These are phyloP conservation scores for Ornithoptera alexandrae DNA, from an alignment of 2,888 invertebrate species.

Conservation along the genomic window DNA sequence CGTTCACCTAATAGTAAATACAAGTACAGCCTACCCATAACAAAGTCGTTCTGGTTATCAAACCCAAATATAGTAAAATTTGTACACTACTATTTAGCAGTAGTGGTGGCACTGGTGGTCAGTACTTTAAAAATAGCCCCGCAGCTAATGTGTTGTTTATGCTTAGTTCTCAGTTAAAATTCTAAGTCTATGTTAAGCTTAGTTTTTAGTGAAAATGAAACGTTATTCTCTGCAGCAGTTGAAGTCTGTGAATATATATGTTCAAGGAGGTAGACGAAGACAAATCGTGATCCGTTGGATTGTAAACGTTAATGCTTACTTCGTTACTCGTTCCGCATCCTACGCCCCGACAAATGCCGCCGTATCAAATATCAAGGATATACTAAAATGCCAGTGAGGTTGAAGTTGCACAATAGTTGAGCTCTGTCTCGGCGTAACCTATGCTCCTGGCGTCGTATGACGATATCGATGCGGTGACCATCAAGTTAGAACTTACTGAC, in stretches of 20 bases:
- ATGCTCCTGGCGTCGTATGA: slow-evolving; percentile 43
- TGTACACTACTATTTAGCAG: too few species aligned
- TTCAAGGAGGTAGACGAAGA: background rate
- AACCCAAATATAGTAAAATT: too few species aligned
- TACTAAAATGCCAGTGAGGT: slow-evolving; percentile 68
- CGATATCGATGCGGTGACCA: slow-evolving; percentile 35
- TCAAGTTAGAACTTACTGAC: slow-evolving; percentile 9
- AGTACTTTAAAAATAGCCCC: too few species aligned
- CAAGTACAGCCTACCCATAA: too few species aligned
- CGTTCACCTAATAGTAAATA: too few species aligned
- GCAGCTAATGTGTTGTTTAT: too few species aligned
- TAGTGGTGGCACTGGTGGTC: too few species aligned
- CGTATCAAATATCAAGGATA: slow-evolving; percentile 77
- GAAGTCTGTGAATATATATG: background rate
- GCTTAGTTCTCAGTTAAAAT: too few species aligned
- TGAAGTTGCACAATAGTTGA: slow-evolving; percentile 58
- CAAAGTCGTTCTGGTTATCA: too few species aligned
- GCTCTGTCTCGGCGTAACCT: slow-evolving; percentile 59
- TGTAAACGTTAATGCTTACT: slow-evolving; percentile 32
- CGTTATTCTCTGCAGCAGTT: too few species aligned
- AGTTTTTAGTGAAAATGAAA: too few species aligned
- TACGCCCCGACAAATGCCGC: slow-evolving; percentile 67
- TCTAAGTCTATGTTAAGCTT: too few species aligned
- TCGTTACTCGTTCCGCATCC: slow-evolving; percentile 60
- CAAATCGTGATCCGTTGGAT: slow-evolving; percentile 23